A percentile compares a stretch with the other conserved stretches of the same genome.
phyloP scores from a whole-genome alignment of 2,797 vertebrate species.

The Pantherophis alleghaniensis region DNA sequence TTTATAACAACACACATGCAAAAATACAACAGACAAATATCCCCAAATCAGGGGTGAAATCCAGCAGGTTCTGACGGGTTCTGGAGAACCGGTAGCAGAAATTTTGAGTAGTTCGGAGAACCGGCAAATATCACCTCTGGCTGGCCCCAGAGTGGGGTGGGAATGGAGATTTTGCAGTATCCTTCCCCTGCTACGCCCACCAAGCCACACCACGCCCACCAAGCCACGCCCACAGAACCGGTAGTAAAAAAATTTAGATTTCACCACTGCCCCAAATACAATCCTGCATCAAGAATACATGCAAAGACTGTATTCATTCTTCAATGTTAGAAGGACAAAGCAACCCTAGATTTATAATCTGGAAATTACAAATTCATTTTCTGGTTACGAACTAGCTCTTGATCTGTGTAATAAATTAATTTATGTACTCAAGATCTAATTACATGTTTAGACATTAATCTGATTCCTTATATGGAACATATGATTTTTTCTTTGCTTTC shows the following conservation, averaged over 20 bases:
- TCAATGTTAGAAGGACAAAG: neutral
- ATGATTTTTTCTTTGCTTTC: neutral
- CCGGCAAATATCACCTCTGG: too few relatives aligned
- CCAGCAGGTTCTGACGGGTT: too few relatives aligned
- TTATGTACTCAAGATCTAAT: neutral
- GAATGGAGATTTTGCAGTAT: too few relatives aligned
- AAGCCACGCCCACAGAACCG: too few relatives aligned
- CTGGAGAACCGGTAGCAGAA: too few relatives aligned
- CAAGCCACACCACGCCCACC: too few relatives aligned
- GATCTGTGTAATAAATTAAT: neutral
- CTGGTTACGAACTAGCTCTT: neutral
- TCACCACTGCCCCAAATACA: neutral
- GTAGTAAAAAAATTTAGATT: too few relatives aligned
- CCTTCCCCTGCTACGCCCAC: too few relatives aligned
- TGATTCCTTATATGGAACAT: neutral
- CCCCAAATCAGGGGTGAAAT: too few relatives aligned
- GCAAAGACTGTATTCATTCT: neutral
- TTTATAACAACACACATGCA: neutral
- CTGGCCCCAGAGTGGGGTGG: too few relatives aligned
- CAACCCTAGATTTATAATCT: neutral
- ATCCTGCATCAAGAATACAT: neutral
- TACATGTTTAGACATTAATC: neutral
- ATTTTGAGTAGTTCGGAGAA: too few relatives aligned
- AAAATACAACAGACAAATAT: neutral
- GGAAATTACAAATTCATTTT: neutral